Conservation (phyloP, 30 jellyfish, hydroid and myxozoan species). For the Phacellophora camtschatica region DNA sequence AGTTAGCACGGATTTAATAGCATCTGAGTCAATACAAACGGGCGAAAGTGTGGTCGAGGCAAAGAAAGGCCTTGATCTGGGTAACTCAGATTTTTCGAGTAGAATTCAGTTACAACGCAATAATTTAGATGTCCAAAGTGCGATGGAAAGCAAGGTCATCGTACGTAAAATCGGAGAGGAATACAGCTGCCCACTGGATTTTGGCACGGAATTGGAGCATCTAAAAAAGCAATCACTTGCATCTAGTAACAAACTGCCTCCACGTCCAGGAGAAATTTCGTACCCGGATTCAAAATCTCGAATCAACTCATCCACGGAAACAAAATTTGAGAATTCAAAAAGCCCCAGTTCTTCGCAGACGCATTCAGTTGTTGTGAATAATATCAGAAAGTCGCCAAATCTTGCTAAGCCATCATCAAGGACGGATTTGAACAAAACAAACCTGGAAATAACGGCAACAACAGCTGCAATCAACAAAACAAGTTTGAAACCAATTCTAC, state of each 20-base stretch:
- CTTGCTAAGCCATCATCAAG: neutral
- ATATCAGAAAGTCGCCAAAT: neutral
- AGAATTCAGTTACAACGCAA: slow-evolving; percentile 13
- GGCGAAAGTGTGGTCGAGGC: neutral
- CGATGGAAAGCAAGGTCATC: slow-evolving; percentile 30
- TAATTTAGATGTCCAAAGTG: neutral
- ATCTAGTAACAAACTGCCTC: neutral
- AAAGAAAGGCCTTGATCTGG: neutral
- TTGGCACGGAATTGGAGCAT: neutral
- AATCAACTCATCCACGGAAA: neutral
- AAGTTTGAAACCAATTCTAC: neutral
- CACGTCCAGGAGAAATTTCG: neutral
- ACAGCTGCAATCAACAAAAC: neutral
- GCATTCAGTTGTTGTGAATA: neutral
- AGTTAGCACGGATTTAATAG: neutral
- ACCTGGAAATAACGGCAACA: neutral
- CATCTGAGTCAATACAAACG: neutral
- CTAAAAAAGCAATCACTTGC: neutral
- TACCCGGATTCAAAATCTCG: neutral
- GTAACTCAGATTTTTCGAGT: neutral
- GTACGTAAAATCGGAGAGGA: slow-evolving; percentile 64
- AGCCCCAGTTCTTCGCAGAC: neutral
- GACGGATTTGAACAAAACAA: neutral
- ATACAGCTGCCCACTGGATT: slow-evolving; percentile 4
- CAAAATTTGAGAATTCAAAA: too few species aligned